Percentiles rank a stretch among this genome's conserved stretches.
Conservation (phyloP, 2,888 invertebrate genomes). For the Nomada ferruginata region DNA sequence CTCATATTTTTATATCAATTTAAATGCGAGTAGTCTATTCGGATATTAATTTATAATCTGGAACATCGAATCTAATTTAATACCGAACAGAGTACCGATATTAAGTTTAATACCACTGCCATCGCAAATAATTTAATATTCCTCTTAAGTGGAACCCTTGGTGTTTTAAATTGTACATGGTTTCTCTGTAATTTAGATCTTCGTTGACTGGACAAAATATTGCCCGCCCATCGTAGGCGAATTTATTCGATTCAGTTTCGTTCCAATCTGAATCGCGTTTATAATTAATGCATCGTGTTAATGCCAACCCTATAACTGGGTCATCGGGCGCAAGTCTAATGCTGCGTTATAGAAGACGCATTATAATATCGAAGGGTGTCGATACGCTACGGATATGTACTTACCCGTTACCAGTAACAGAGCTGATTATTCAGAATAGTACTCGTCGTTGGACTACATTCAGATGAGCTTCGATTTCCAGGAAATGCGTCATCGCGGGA, state of each 20-base stretch:
- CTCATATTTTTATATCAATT: too few relatives aligned
- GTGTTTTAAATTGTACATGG: too few relatives aligned
- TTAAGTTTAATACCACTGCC: too few relatives aligned
- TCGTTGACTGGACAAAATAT: too few relatives aligned
- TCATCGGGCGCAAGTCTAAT: slow-evolving; percentile 21
- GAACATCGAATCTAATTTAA: too few relatives aligned
- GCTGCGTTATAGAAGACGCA: background rate
- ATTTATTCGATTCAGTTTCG: background rate
- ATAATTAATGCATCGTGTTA: slow-evolving; percentile 36
- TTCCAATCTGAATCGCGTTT: background rate
- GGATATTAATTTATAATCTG: too few relatives aligned
- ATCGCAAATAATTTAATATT: too few relatives aligned
- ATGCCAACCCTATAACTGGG: slow-evolving; percentile 22
- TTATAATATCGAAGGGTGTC: slow-evolving; percentile 10
- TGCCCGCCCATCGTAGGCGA: too few relatives aligned
- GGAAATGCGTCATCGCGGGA: slow-evolving; percentile 14
- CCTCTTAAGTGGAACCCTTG: too few relatives aligned
- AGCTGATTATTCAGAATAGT: slow-evolving; percentile 26
- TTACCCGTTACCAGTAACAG: background rate
- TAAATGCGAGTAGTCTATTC: too few relatives aligned
- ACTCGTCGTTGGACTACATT: background rate
- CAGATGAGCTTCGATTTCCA: slow-evolving; percentile 42
- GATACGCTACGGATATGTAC: background rate
- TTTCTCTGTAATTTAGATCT: too few relatives aligned
- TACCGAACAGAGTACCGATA: too few relatives aligned